Base-by-base conservation (phyloP, 2,888 invertebrate genomes). In the Arctia plantaginis region DNA sequence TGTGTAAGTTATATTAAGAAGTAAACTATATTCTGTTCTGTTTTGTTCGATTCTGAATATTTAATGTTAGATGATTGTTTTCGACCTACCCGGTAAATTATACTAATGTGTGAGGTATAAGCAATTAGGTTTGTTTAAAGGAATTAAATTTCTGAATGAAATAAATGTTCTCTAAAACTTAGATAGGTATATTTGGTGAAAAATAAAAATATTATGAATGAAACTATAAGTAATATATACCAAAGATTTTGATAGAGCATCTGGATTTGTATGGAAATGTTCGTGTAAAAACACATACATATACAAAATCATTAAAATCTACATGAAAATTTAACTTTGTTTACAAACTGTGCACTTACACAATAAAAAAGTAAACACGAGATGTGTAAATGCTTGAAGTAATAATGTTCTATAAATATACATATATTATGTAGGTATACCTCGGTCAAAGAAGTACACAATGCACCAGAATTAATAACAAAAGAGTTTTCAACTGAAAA, bases 1-100 rank as follows among this genome's bases (percentile, higher is more conserved):
- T 70, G 84, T 70, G 67, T 65, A 4, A 27, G 2, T 33, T 6
- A 30, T 59, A 20, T 59, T 27, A 27, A 23, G 20, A 71, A 44
- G 33, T 41, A 27, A 23, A 6, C 0, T 2, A 0, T 30, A 27
- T 18, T 47, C 1, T 44, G 12, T 51, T 51, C 47, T 51, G 20
- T 4, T 69, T 55, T 27, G 35, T 35, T 35, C 35, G 3, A n/a
- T 23, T 13, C 1, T 30, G 3, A 30, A 18, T 33, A 23, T 8
- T 20, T 51, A 20, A 39, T 12, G 2, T n/a, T 55, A 12, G 12
- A 7, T 15, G 3, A 13, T 66, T 15, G 4, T 27, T 7, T 41
- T 27, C 35, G 65, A 39, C 10, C 33, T 65, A 65, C 15, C 1
- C n/a, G n/a, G n/a, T 27, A 27, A 4, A 27, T n/a, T 7, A 7